phyloP scores from a whole-genome alignment of 2,888 invertebrate genomes.

The Mesorhabditis sp. region DNA sequence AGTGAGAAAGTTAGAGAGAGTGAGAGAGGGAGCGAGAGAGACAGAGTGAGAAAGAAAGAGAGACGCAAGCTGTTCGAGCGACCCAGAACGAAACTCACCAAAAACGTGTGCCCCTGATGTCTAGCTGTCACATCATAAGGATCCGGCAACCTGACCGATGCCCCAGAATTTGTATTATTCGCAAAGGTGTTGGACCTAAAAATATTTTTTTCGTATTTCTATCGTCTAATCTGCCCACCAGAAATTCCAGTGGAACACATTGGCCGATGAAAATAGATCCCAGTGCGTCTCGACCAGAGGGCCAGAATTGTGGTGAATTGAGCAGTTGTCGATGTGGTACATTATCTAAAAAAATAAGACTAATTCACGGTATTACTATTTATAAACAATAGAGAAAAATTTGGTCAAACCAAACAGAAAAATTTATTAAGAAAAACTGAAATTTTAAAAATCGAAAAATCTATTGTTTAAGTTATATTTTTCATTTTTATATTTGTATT shows the following conservation, averaged over 20 bases:
- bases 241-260: slow-evolving; percentile 85
- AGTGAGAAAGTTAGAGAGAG: too few relatives aligned
- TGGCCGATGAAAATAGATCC: slow-evolving; percentile 90
- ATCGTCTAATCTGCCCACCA: slow-evolving; percentile 27
- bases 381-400: background rate
- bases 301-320: slow-evolving; percentile 80
- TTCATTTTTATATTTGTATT: background rate
- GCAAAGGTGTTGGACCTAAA: slow-evolving; percentile 66
- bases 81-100: slow-evolving; percentile 20
- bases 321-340: slow-evolving; percentile 79
- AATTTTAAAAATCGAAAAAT: slow-evolving; percentile 7
- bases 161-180: slow-evolving; percentile 79
- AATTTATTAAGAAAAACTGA: background rate
- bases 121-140: slow-evolving; percentile 49
- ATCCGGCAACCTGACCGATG: slow-evolving; percentile 78
- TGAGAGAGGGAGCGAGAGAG: too few relatives aligned
- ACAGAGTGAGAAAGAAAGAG: too few relatives aligned
- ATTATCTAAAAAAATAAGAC: slow-evolving; percentile 65
- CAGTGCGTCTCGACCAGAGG: slow-evolving; percentile 69
- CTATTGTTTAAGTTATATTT: slow-evolving; percentile 7
- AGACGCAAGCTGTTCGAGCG: too few relatives aligned
- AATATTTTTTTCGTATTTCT: too few relatives aligned
- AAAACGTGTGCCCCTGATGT: slow-evolving; percentile 36
- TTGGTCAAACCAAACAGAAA: background rate
- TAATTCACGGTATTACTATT: background rate